Base-by-base conservation (phyloP, 2,797 vertebrate genomes). In the Oceanodroma leucorhoa region DNA sequence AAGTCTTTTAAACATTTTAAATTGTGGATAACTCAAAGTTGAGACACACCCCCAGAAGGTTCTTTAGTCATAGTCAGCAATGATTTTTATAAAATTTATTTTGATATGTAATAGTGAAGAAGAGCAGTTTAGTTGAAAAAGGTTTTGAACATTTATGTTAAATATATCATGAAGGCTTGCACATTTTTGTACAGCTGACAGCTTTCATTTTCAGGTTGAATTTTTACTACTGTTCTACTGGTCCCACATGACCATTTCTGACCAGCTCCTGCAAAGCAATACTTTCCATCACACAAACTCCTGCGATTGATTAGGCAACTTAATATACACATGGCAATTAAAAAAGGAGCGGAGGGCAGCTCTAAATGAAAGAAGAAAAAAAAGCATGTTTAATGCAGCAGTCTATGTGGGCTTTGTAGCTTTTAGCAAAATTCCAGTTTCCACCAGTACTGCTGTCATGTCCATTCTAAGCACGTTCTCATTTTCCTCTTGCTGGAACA, bases 371-470 rank as follows among this genome's bases (percentile, higher is more conserved):
- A 50, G 22, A 24, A 50, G 6, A 53, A 65, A 58, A 57, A 75
- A 71, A 8, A 27, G 5, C 5, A 34, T 53, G 4, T 67, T 80
- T 67, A 77, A 3, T 40, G 16, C 24, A 95, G 51, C 34, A 77
- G 53, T 53, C 65, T 62, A 60, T 83, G 72, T 23, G 11, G 54
- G 41, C 34, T 83, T 83, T 77, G 46, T 14, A 94, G 55, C 34
- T 91, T 86, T 81, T 61, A 93, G 76, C 45, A 81, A 64, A 91
- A 88, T 78, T 80, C 82, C 76, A 67, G 32, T 71, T 87, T 92
- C 79, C 60, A 87, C 22, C 55, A 73, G 30, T 48, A 78, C 40
- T 83, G 34, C 82, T 80, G 55, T 75, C 91, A 71, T 9, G 21
- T 57, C 26, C 48, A 41, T 85, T 83, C 60, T 48, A 87, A 67